Conservation (phyloP, 2,113 vertebrate species). For the Pseudorectes ferrugineus region DNA sequence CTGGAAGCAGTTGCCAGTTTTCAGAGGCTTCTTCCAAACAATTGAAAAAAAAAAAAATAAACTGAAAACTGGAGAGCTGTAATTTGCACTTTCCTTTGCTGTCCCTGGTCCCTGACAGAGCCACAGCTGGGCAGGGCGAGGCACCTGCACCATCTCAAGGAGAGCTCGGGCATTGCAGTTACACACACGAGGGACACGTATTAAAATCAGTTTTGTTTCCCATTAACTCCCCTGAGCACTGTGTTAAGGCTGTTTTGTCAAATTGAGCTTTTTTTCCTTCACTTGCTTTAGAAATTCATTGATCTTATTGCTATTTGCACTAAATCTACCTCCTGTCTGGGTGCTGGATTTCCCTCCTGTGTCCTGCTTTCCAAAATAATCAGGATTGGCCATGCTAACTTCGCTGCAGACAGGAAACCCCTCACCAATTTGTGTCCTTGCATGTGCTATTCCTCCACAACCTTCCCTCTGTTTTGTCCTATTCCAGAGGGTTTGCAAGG, state of each 20-base stretch:
- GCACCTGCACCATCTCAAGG: constrained; percentile 36
- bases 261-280: background rate
- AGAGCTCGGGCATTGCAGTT: background rate
- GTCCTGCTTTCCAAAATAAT: background rate
- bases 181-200: fast-evolving
- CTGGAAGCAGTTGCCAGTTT: background rate
- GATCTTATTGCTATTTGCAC: no score
- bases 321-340: background rate
- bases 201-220: background rate
- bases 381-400: fast-evolving
- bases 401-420: background rate
- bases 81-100: background rate
- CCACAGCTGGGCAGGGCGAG: background rate
- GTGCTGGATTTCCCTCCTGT: background rate
- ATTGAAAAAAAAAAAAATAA: background rate
- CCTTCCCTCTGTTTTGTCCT: background rate
- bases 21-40: background rate
- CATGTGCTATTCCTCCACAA: fast-evolving
- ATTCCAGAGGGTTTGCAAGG: background rate
- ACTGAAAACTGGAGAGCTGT: background rate
- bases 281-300: no score
- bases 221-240: fast-evolving
- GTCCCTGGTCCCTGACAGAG: background rate
- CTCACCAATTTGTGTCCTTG: background rate
- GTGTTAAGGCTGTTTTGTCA: fast-evolving